Base-by-base conservation (phyloP, 2,888 invertebrate species). In the Caenorhabditis afra region DNA sequence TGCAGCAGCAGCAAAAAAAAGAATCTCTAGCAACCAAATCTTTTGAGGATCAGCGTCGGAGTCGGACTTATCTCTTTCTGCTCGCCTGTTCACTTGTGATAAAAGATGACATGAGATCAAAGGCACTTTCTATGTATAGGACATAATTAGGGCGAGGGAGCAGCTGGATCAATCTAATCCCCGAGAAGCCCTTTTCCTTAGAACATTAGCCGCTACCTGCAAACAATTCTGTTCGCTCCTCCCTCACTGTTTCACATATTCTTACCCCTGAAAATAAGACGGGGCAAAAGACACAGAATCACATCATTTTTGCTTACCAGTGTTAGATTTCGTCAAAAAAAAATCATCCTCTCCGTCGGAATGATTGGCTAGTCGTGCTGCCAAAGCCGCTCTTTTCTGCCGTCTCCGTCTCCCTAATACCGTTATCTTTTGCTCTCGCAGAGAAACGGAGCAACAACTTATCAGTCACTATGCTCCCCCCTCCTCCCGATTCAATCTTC, bases 371-470 rank as follows among this genome's bases (percentile, higher is more conserved):
- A 52, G 52, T 29, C 29, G 23, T 22, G 11, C 22, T 52, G 23
- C n/a, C 41, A 73, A 62, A 57, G 50, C 73, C 20, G 22, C 52
- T 41, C 49, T n/a, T 58, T 66, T 47, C 12, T 35, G 22, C 29
- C 8, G 22, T 64, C 61, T 65, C 22, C 49, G 74, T 66, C 66
- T 74, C 41, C 0, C 22, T 53, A 66, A 61, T 35, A 66, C 73
- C 23, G 65, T 74, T 65, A 65, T 65, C 64, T 71, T 45, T 47
- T 5, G 16, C 12, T 41, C 14, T 47, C 20, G 18, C 18, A 57
- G 11, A 35, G 47, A 23, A 11, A 14, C 20, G n/a, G 23, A 50
- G 41, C 50, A 29, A 29, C 47, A 55, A 55, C 55, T 71, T 71
- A 71, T 71, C 71, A 71, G 23, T 20, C 20, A 35, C 49, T 29